phyloP scores from a whole-genome alignment of 2,113 vertebrate genomes.

The Pithys albifrons region DNA sequence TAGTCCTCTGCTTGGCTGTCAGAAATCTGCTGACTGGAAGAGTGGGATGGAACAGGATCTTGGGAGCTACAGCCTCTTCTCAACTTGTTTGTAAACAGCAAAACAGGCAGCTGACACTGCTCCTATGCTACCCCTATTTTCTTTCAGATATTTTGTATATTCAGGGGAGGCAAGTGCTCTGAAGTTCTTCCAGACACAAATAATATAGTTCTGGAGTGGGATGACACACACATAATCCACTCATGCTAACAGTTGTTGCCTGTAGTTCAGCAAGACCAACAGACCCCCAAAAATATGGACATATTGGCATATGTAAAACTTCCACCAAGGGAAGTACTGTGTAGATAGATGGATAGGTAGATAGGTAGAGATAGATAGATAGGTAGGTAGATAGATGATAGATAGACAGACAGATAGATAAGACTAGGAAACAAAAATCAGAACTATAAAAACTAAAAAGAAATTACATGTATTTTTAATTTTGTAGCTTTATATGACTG shows the following conservation, averaged over 20 bases:
- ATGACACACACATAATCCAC: not conserved
- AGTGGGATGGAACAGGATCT: rapidly evolving
- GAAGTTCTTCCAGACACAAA: not conserved
- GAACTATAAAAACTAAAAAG: not conserved
- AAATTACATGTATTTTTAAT: not conserved
- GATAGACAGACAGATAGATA: not conserved
- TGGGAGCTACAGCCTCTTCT: not conserved
- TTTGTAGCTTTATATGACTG: not conserved
- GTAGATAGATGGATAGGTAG: not conserved
- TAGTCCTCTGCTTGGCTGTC: not conserved
- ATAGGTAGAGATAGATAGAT: not conserved
- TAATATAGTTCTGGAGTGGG: not conserved
- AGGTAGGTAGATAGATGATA: not conserved
- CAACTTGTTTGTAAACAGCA: not conserved
- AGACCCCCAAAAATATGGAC: not conserved
- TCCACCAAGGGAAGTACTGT: not conserved
- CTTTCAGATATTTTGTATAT: not conserved
- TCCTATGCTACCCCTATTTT: not conserved
- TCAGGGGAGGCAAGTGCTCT: not conserved
- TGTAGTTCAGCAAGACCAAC: not conserved
- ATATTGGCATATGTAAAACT: not conserved
- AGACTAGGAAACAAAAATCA: not conserved
- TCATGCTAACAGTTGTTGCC: not conserved
- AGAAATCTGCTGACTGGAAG: not conserved
- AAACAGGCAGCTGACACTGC: not conserved